phyloP scores from a whole-genome alignment of 2,113 vertebrate genomes.

The Dolichotis patagonum region DNA sequence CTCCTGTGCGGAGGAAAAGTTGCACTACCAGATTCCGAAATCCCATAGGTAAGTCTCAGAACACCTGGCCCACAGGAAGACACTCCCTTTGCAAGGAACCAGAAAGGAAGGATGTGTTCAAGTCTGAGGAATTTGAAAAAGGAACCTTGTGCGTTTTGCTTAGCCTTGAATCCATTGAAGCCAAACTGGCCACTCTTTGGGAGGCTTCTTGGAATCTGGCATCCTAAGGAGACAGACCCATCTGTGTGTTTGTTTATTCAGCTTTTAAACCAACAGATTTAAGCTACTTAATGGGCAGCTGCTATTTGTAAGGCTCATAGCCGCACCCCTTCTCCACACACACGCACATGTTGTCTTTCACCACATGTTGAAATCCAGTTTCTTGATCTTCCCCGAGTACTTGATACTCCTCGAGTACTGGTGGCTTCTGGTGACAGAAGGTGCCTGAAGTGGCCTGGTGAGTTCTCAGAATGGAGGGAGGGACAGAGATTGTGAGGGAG shows the following conservation, averaged over 20 bases:
- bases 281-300: conserved; percentile 69
- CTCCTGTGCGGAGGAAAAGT: conserved; percentile 70
- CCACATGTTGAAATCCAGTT: conserved; percentile 65
- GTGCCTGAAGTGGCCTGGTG: neutral
- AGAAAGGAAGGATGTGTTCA: neutral
- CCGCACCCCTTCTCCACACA: neutral
- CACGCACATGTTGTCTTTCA: neutral
- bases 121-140: neutral
- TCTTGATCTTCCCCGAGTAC: neutral
- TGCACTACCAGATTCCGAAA: conserved; percentile 32
- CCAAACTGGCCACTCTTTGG: neutral
- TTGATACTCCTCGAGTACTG: conserved; percentile 40
- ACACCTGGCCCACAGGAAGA: neutral
- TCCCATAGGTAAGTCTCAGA: neutral
- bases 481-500: neutral
- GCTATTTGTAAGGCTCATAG: conserved; percentile 1
- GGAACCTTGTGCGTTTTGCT: neutral
- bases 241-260: conserved; percentile 74
- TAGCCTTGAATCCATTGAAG: neutral
- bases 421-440: neutral
- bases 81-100: neutral
- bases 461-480: conserved; percentile 9
- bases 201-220: neutral
- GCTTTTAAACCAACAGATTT: conserved; percentile 69
- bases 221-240: conserved; percentile 49